Evolutionary conservation across 2,888 invertebrate species (phyloP).

Genomic region (Drosophila percnosoma): DNA sequence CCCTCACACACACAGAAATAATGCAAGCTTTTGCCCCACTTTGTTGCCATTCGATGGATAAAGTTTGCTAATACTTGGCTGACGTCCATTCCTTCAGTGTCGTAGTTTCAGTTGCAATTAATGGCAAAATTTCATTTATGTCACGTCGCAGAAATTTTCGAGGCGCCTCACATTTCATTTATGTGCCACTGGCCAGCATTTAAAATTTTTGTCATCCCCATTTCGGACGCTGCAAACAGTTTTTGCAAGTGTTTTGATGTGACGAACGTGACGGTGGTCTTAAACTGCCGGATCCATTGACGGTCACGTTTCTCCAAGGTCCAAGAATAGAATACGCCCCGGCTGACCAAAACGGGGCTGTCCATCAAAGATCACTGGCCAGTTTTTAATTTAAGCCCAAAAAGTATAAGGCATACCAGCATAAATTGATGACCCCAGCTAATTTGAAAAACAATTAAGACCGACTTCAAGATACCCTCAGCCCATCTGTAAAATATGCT

Average conservation of each 20-base stretch:
- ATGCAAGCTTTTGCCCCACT: constrained; percentile 22
- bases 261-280: constrained; percentile 64
- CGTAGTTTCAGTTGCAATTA: constrained; percentile 53
- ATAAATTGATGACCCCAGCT: not conserved
- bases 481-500: not conserved
- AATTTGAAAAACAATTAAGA: not conserved
- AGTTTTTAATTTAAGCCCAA: constrained; percentile 6
- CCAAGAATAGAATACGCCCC: constrained; percentile 3
- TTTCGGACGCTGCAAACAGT: constrained; percentile 48
- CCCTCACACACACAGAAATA: not conserved
- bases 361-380: constrained; percentile 40
- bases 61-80: constrained; percentile 33
- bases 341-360: constrained; percentile 23
- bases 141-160: constrained; percentile 60
- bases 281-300: constrained; percentile 58
- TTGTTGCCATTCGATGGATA: constrained; percentile 39
- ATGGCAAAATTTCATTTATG: constrained; percentile 67
- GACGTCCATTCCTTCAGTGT: constrained; percentile 22
- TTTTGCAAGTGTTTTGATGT: constrained; percentile 65
- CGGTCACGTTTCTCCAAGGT: constrained; percentile 55
- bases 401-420: not conserved
- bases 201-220: constrained; percentile 56
- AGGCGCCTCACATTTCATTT: constrained; percentile 28
- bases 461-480: not conserved
- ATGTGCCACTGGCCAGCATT: constrained; percentile 17